Evolutionary conservation across 2,797 vertebrate genomes (phyloP), one percentile per base, ranked within the genome.

Genomic region (Silurus lanzhouensis): DNA sequence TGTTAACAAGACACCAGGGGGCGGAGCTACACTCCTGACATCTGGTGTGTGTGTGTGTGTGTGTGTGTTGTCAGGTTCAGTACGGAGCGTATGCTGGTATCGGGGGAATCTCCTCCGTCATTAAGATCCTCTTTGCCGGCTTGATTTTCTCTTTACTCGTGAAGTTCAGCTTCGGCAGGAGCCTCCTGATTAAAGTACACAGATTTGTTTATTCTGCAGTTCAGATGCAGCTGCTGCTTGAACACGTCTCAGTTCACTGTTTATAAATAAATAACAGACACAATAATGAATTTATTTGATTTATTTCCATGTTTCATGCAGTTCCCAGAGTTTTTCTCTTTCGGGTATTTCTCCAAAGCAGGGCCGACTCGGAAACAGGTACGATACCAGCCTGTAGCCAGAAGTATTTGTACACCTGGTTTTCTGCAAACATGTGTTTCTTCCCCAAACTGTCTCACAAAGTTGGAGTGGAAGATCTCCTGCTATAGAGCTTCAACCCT

Each of bases 301-400:
- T 25, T 61, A 46, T 58, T 70, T 72, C 48, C 77, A 52, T 6
- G 75, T 57, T 78, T 3, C 76, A 38, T 88, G 60, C 86, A 99
- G 98, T 94, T 96, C 88, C 98, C 98, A 0, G 96, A 96, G 93
- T 95, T 99, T 87, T 99, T 99, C 95, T 97, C 97, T 63, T 96
- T 94, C 87, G 98, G 98, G 82, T n/a, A 91, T 68, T 97, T 99
- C 93, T 92, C 97, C 82, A 96, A 96, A 91, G 91, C 95, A 44
- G 98, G 98, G 91, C 98, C 98, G 87, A 98, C 95, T 63, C 96
- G 95, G 87, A 96, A 97, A 89, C 98, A 99, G 97, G 98, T 99
- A 93, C 88, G 58, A 84, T 82, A 55, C 5, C 5, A 1, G 4
- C 0, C 20, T 31, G 5, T 55, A 6, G 22, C 3, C 38, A 38